Evolutionary conservation across 1,140 invertebrate species (phyloP).

Genomic region (Bathynomus jamesi): DNA sequence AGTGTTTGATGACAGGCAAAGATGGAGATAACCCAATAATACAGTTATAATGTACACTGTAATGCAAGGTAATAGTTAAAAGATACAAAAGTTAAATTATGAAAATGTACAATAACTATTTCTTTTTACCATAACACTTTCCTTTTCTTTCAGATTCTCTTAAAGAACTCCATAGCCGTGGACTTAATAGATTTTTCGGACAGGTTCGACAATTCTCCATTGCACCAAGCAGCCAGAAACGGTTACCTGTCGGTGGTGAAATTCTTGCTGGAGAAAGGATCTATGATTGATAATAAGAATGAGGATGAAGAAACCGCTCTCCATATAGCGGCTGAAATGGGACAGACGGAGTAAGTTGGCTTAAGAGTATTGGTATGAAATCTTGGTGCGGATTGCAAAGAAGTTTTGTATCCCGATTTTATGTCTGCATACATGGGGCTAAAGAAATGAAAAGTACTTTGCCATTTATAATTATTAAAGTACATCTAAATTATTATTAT

Average conservation of each 20-base stretch:
- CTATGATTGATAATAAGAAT: constrained; percentile 46
- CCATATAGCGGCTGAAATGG: constrained; percentile 47
- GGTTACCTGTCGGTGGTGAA: constrained; percentile 43
- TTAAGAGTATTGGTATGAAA: too few relatives aligned
- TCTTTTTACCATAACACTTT: not conserved
- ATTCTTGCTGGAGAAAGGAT: constrained; percentile 43
- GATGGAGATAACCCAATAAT: too few relatives aligned
- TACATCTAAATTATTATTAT: too few relatives aligned
- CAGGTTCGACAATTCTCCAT: constrained; percentile 44
- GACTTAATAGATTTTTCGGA: constrained; percentile 44
- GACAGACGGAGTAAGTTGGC: constrained; percentile 45
- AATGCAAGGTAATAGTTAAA: too few relatives aligned
- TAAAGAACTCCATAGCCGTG: constrained; percentile 39
- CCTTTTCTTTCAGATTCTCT: constrained; percentile 33
- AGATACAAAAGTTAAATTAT: too few relatives aligned
- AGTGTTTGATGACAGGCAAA: too few relatives aligned
- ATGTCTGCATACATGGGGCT: too few relatives aligned
- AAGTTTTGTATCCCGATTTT: too few relatives aligned
- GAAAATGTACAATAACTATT: not conserved
- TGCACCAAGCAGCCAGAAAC: constrained; percentile 45
- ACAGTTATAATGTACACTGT: too few relatives aligned
- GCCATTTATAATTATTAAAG: too few relatives aligned
- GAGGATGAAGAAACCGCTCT: constrained; percentile 49
- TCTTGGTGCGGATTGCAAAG: too few relatives aligned
- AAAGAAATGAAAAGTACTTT: too few relatives aligned